These are phyloP conservation scores for Cherax destructor DNA, from an alignment of 1,140 invertebrate genomes.

Conservation along the genomic window DNA sequence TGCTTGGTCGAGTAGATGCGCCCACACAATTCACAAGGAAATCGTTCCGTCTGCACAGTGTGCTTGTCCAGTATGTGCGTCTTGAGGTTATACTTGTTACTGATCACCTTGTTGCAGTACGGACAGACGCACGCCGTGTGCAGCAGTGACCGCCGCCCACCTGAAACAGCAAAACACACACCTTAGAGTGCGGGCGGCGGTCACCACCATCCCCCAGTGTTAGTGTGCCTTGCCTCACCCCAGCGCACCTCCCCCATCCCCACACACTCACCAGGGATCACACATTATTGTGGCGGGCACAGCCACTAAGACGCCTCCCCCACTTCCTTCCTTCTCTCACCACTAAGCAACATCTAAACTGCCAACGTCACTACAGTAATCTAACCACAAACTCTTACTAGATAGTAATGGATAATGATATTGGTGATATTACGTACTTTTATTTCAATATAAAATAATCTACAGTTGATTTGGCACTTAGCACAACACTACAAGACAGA, in stretches of 20 bases:
- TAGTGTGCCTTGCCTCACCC: background rate
- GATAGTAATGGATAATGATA: too few species aligned
- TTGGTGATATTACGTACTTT: background rate
- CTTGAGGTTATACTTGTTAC: constrained; percentile 72
- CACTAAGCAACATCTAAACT: background rate
- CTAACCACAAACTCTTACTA: too few species aligned
- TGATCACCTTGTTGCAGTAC: constrained; percentile 72
- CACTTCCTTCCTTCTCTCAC: background rate
- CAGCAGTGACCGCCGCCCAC: constrained; percentile 67
- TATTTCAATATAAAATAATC: constrained; percentile 10
- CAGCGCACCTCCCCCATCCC: background rate
- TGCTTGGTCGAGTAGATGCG: constrained; percentile 72
- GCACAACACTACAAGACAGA: background rate
- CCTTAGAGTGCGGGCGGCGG: constrained; percentile 86
- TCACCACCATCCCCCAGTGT: background rate
- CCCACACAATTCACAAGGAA: constrained; percentile 74
- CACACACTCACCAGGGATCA: background rate
- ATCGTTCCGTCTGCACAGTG: constrained; percentile 71
- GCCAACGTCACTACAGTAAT: too few species aligned
- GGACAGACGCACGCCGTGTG: constrained; percentile 73
- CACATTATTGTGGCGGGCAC: background rate
- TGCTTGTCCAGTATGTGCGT: constrained; percentile 72
- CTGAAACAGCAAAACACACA: constrained; percentile 91
- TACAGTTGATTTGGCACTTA: constrained; percentile 5
- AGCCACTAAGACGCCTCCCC: background rate